Percentiles rank a stretch among this genome's conserved stretches.
Conservation (phyloP, 1,140 invertebrate genomes). For the Phymastichus coffea region DNA sequence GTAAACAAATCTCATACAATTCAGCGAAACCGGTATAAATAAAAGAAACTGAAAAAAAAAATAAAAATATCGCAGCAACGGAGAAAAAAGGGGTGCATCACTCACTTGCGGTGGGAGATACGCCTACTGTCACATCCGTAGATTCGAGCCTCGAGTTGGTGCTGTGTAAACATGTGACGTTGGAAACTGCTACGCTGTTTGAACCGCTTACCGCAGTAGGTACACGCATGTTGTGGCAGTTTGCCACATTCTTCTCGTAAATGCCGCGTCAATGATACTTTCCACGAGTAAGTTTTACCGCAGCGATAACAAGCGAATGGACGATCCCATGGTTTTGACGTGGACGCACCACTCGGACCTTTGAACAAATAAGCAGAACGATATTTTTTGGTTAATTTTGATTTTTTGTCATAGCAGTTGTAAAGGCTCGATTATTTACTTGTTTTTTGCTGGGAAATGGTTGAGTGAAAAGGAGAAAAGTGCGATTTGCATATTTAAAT, state of each 20-base stretch:
- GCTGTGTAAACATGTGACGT: conserved; percentile 34
- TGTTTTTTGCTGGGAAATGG: too few relatives aligned
- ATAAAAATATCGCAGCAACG: too few relatives aligned
- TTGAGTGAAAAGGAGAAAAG: too few relatives aligned
- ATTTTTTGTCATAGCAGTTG: too few relatives aligned
- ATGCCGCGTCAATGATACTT: conserved; percentile 41
- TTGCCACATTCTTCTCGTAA: conserved; percentile 53
- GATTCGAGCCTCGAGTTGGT: conserved; percentile 15
- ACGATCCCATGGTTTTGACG: conserved; percentile 11
- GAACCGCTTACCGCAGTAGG: conserved; percentile 53
- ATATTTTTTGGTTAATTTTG: too few relatives aligned
- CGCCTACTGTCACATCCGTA: not conserved
- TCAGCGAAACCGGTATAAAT: too few relatives aligned
- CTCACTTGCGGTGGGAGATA: not conserved
- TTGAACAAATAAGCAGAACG: not conserved
- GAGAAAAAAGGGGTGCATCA: too few relatives aligned
- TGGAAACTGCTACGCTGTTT: conserved; percentile 51
- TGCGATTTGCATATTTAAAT: too few relatives aligned
- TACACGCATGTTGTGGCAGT: conserved; percentile 46
- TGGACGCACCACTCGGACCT: not conserved
- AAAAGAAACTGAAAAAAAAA: too few relatives aligned
- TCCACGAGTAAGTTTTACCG: conserved; percentile 38
- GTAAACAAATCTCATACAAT: too few relatives aligned
- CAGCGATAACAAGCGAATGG: conserved; percentile 34
- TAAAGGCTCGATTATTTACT: too few relatives aligned